Base-by-base conservation (phyloP, 2,888 invertebrate species). In the Graphium colonna region DNA sequence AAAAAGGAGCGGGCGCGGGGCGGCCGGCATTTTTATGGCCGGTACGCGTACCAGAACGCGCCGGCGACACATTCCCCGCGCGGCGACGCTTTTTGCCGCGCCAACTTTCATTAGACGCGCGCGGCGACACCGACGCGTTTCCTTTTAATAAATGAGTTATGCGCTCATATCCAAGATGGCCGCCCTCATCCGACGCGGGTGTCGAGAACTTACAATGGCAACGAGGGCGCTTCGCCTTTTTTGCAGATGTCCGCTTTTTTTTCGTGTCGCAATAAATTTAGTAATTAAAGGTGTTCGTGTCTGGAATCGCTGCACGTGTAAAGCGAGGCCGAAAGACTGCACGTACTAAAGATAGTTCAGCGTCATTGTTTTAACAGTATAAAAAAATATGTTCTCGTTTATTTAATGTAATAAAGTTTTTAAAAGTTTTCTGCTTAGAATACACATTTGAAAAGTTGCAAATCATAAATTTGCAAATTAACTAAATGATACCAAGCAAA, bases 101-200 rank as follows among this genome's bases (percentile, higher is more conserved):
- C 79, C 82, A 82, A 82, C 82, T 84, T 85, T 82, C 85, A 86
- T 86, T 87, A 83, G 85, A 82, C 78, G 79, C 75, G 79, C 75
- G 76, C 81, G 76, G 75, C 76, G 72, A 70, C 78, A 78, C 79
- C 71, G 73, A 77, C 73, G 77, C 79, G 80, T 79, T 82, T 81
- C 80, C 80, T 82, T 84, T 80, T 83, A 84, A 82, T 84, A 86
- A 85, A 86, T 83, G 83, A 85, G 82, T 85, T 83, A 83, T 83
- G 81, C 82, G 77, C 77, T 83, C 80, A 81, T 80, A 82, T 78
- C 73, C 81, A 84, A 86, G 75, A 83, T 83, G 82, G 81, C 82
- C 71, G 63, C 66, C 67, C 68, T 74, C 69, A 73, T 75, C 74
- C 69, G 69, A 68, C 71, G 69, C 71, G 68, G 72, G 79, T 79